phyloP scores from a whole-genome alignment of 2,888 invertebrate species.

The Napeogenes inachia region DNA sequence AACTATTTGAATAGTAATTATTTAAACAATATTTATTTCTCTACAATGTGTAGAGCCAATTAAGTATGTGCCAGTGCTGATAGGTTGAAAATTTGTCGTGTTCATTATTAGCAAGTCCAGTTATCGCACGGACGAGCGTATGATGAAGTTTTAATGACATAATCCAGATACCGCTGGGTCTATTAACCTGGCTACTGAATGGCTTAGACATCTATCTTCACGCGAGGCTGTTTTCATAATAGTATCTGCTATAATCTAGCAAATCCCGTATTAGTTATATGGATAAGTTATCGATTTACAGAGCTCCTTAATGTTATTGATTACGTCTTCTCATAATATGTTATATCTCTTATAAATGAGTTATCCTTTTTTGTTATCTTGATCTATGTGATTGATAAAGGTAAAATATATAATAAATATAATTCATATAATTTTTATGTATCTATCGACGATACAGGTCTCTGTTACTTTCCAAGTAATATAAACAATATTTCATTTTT shows the following conservation, averaged over 20 bases:
- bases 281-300: not conserved
- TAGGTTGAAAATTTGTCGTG: constrained; percentile 36
- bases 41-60: too few relatives aligned
- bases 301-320: not conserved
- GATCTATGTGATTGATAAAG: too few relatives aligned
- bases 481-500: too few relatives aligned
- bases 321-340: not conserved
- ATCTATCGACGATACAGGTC: too few relatives aligned
- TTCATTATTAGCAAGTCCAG: constrained; percentile 52
- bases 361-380: too few relatives aligned
- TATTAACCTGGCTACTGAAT: constrained; percentile 61
- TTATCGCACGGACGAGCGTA: constrained; percentile 53
- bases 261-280: constrained; percentile 3
- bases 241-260: constrained; percentile 9
- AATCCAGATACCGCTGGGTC: constrained; percentile 69
- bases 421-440: too few relatives aligned
- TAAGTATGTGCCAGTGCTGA: constrained; percentile 15
- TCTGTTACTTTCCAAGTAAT: too few relatives aligned
- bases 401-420: too few relatives aligned
- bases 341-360: not conserved
- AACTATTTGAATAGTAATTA: too few relatives aligned
- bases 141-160: constrained; percentile 73
- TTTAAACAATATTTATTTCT: too few relatives aligned
- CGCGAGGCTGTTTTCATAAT: constrained; percentile 38
- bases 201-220: constrained; percentile 58